Conservation (phyloP, 2,888 invertebrate species). For the Cephalotes varians region DNA sequence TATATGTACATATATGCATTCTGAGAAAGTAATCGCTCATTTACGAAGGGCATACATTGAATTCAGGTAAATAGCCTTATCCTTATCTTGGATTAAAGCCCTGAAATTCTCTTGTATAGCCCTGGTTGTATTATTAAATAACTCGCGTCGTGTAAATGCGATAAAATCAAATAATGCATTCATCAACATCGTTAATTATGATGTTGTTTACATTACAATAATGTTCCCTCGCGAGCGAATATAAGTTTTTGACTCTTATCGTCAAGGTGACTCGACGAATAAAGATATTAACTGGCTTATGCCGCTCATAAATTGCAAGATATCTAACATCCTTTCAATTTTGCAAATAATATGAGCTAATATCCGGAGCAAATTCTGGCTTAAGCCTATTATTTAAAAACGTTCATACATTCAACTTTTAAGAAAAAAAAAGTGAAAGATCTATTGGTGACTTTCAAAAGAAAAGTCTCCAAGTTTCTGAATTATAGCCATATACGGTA, state of each 20-base stretch:
- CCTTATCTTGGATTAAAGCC: too few relatives aligned
- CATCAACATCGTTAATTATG: not conserved
- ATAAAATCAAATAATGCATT: not conserved
- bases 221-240: slow-evolving; percentile 24
- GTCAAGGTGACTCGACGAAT: slow-evolving; percentile 7
- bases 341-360: not conserved
- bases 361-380: not conserved
- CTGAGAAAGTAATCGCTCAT: too few relatives aligned
- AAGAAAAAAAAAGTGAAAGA: not conserved
- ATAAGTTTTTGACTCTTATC: slow-evolving; percentile 31
- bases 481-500: slow-evolving; percentile 17
- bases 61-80: too few relatives aligned
- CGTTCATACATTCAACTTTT: not conserved
- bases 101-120: too few relatives aligned
- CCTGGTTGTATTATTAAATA: slow-evolving; percentile 11
- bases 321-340: not conserved
- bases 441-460: not conserved
- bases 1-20: too few relatives aligned
- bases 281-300: not conserved
- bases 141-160: not conserved
- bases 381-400: not conserved
- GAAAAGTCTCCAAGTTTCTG: not conserved
- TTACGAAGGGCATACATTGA: too few relatives aligned
- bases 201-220: slow-evolving; percentile 43
- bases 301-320: slow-evolving; percentile 14